Percentiles rank a stretch among this genome's conserved stretches.
phyloP scores from a whole-genome alignment of 2,113 vertebrate species.

The Epinephelus lanceolatus region DNA sequence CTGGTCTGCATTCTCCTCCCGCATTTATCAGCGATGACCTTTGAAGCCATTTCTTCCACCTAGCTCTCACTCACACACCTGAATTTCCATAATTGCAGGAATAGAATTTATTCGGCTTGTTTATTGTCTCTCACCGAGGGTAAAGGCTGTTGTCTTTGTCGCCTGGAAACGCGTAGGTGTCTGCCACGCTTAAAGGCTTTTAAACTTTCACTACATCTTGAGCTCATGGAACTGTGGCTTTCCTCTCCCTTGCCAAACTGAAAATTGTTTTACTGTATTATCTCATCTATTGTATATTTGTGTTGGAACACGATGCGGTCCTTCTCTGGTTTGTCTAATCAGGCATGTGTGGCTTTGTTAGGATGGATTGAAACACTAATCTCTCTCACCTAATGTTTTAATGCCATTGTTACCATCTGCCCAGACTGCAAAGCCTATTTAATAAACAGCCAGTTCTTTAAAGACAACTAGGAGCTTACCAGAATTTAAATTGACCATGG shows the following conservation, averaged over 20 bases:
- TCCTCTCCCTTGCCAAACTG: background rate
- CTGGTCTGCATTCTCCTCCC: background rate
- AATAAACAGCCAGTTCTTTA: conserved; percentile 45
- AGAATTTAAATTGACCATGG: conserved; percentile 31
- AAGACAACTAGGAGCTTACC: conserved; percentile 43
- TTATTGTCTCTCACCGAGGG: conserved; percentile 17
- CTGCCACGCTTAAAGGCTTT: conserved; percentile 27
- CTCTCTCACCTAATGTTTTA: conserved; percentile 66
- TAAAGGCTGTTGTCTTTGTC: conserved; percentile 15
- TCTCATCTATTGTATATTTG: conserved; percentile 28
- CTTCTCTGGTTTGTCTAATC: conserved; percentile 45
- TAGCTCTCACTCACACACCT: background rate
- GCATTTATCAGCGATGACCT: conserved; percentile 41
- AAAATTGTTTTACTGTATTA: conserved; percentile 19
- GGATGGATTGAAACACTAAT: conserved; percentile 64
- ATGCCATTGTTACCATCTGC: conserved; percentile 73
- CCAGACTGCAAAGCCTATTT: conserved; percentile 56
- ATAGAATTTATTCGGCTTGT: conserved; percentile 22
- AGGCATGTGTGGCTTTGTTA: conserved; percentile 54
- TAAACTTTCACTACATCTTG: conserved; percentile 27
- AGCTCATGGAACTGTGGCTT: background rate
- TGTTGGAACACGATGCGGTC: conserved; percentile 11
- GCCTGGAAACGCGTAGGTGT: conserved; percentile 27
- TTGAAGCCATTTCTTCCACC: conserved; percentile 5
- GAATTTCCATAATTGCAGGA: conserved; percentile 43